Evolutionary conservation across 2,888 invertebrate species (phyloP), one percentile per base, ranked within the genome.

Genomic region (Agrenia bidenticulata): DNA sequence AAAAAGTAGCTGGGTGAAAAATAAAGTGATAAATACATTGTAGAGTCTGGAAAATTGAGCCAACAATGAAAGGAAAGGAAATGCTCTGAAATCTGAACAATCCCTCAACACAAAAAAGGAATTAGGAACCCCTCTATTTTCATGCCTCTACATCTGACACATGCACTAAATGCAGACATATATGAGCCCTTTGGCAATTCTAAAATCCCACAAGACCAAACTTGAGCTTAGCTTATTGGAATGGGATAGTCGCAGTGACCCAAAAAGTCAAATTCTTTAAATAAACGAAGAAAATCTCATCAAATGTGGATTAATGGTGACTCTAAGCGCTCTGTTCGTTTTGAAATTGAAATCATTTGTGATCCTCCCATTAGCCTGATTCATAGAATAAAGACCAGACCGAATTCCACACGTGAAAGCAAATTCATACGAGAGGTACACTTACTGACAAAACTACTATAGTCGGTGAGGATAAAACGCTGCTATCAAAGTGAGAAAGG

Each of bases 41-140:
- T 45, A 45, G n/a, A 45, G 19, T 5, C 45, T 45, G 19, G 45
- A 17, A 45, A 45, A 45, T 45, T 45, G 45, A 45, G 45, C 45
- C 45, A 45, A 45, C 45, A 45, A 45, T 45, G n/a, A 45, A 45
- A 5, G 15, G 45, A 27, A 55, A 55, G 27, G 55, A 57, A 57
- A 57, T 37, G 56, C 39, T 39, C 41, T 23, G 41, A 57, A 57
- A 55, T 27, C 24, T 55, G 32, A 55, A 32, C 55, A 55, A 55
- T 55, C 55, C 24, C 15, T 55, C 32, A 55, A 27, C 19, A 55
- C 55, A 55, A 55, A 41, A 57, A 39, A 19, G 56, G 41, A 54
- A 57, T 57, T 57, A 57, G 56, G 37, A 5, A 15, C 45, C 45
- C 45, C 15, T 45, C 15, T 15, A 19, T 19, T 45, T 45, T 45